These are phyloP conservation scores for Aspidiotus destructor DNA, from an alignment of 2,888 invertebrate genomes.

Conservation along the genomic window DNA sequence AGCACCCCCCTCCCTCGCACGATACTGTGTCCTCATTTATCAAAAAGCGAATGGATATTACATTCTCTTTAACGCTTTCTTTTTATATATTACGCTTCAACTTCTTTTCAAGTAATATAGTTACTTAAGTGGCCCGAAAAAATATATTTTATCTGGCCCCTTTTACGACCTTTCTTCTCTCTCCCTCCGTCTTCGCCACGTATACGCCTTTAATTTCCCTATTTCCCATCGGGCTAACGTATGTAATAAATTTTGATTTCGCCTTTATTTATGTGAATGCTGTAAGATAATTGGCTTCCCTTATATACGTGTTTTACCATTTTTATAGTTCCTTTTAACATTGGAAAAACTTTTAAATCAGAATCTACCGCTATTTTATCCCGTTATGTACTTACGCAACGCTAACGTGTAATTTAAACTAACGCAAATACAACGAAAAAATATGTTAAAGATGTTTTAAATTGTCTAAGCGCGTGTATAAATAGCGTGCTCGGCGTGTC, in stretches of 20 bases:
- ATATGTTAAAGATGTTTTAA: slow-evolving; percentile 19
- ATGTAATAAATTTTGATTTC: slow-evolving; percentile 31
- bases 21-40: slow-evolving; percentile 31
- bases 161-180: slow-evolving; percentile 29
- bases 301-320: slow-evolving; percentile 32
- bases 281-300: slow-evolving; percentile 32
- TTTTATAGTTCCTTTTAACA: slow-evolving; percentile 30
- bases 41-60: slow-evolving; percentile 30
- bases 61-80: slow-evolving; percentile 32
- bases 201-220: slow-evolving; percentile 31
- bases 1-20: slow-evolving; percentile 1
- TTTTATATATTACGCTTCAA: slow-evolving; percentile 32
- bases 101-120: slow-evolving; percentile 33
- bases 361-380: slow-evolving; percentile 32
- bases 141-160: slow-evolving; percentile 29
- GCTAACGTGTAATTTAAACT: slow-evolving; percentile 10
- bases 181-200: slow-evolving; percentile 11
- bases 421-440: slow-evolving; percentile 15
- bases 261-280: slow-evolving; percentile 31
- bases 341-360: slow-evolving; percentile 31
- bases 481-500: slow-evolving; percentile 9
- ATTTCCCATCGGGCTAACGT: slow-evolving; percentile 31
- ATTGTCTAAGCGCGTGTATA: slow-evolving; percentile 25
- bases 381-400: slow-evolving; percentile 25
- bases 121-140: slow-evolving; percentile 31